Conservation (phyloP, 2,888 invertebrate species). For the Tholera decimalis region DNA sequence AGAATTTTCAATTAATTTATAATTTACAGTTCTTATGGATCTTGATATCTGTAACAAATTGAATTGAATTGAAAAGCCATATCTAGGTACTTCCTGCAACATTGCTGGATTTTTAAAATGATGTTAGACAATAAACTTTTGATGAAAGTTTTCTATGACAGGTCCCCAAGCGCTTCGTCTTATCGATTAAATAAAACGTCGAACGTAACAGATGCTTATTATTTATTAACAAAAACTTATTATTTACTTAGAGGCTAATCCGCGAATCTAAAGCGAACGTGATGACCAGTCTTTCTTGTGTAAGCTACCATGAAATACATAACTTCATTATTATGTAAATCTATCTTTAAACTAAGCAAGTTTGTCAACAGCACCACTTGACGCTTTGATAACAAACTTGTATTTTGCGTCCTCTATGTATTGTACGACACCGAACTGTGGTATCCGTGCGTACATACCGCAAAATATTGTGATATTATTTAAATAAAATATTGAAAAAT, state of each 20-base stretch:
- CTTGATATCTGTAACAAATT: no score
- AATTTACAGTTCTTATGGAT: not conserved
- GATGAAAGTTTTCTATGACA: not conserved
- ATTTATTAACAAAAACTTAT: slow-evolving; percentile 64
- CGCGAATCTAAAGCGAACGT: slow-evolving; percentile 52
- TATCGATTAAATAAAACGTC: slow-evolving; percentile 43
- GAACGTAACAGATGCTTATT: slow-evolving; percentile 49
- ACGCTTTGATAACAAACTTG: slow-evolving; percentile 16
- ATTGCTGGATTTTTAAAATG: not conserved
- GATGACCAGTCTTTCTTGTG: slow-evolving; percentile 63
- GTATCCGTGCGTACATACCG: not conserved
- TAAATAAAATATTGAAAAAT: not conserved
- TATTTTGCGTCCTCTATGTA: slow-evolving; percentile 11
- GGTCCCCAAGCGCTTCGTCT: not conserved
- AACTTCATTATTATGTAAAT: slow-evolving; percentile 35
- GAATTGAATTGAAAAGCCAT: no score
- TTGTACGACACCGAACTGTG: not conserved
- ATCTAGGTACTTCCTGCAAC: not conserved
- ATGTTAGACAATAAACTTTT: not conserved
- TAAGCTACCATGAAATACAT: slow-evolving; percentile 48
- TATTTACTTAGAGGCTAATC: slow-evolving; percentile 33
- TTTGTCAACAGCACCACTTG: slow-evolving; percentile 10
- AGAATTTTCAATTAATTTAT: not conserved
- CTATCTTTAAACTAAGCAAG: slow-evolving; percentile 24
- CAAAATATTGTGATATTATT: not conserved